Evolutionary conservation across 2,888 invertebrate genomes (phyloP), one percentile per base, ranked within the genome.

Genomic region (Alloscopus bannaensis): DNA sequence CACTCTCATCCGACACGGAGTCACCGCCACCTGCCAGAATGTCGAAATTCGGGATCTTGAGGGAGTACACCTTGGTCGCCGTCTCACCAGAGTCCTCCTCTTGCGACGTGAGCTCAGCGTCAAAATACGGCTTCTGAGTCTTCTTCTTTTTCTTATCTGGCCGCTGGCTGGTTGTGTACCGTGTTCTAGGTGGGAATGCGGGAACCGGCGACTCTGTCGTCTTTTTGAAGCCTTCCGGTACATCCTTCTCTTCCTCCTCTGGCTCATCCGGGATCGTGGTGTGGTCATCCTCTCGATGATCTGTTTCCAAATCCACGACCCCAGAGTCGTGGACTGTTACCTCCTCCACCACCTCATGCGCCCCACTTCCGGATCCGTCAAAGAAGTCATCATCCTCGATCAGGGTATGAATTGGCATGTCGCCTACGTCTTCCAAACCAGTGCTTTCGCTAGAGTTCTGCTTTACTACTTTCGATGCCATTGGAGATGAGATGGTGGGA

Each of bases 61-160:
- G 72, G 13, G 80, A 70, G 31, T 83, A 83, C 26, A 83, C 78
- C 50, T 80, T 80, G 2, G 83, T 83, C 1, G 81, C 80, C 2
- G 66, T 50, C 52, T 83, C 83, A 8, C 55, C 66, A 6, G 80
- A 80, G 2, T 83, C 81, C 55, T 81, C 81, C 24, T 83, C 83
- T 24, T 22, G 66, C 4, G 70, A 60, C 1, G 73, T 57, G 3
- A 72, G 57, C 0, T 68, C 72, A 1, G 8, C 40, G 1, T 36
- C 62, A 26, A 52, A 68, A 11, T 71, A 13, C 2, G 79, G 75
- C 20, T 50, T 64, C 16, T 69, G 59, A 13, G 83, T 77, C 64
- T 73, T 76, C 20, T 59, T 57, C 64, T 62, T 81, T 11, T 75
- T 73, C 13, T 75, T 73, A 13, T 78, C 50, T 6, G 78, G 77